These are phyloP conservation scores for Drosophila melanogaster DNA, from an alignment of 1,140 invertebrate species.

Conservation along the genomic window Release_6_plus_ISO1_MT NT_037436.4:372501-373000, in stretches of 20 bases:
- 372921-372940: background rate
- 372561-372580: constrained; percentile 40
- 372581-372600: constrained; percentile 19
- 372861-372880: background rate
- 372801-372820: constrained; percentile 14
- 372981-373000: background rate
- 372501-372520: no score
- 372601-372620: constrained; percentile 46
- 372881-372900: no score
- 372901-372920: no score
- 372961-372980: background rate
- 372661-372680: constrained; percentile 46
- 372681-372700: constrained; percentile 30
- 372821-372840: constrained; percentile 19
- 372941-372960: background rate
- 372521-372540: background rate
- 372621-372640: constrained; percentile 54
- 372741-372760: background rate
- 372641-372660: constrained; percentile 54
- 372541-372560: constrained; percentile 15
- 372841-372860: background rate
- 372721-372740: constrained; percentile 10
- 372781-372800: background rate
- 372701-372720: background rate
- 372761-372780: constrained; percentile 12